Evolutionary conservation across 2,113 vertebrate genomes (phyloP), one percentile per base, ranked within the genome.

Genomic region (Coregonus clupeaformis): DNA sequence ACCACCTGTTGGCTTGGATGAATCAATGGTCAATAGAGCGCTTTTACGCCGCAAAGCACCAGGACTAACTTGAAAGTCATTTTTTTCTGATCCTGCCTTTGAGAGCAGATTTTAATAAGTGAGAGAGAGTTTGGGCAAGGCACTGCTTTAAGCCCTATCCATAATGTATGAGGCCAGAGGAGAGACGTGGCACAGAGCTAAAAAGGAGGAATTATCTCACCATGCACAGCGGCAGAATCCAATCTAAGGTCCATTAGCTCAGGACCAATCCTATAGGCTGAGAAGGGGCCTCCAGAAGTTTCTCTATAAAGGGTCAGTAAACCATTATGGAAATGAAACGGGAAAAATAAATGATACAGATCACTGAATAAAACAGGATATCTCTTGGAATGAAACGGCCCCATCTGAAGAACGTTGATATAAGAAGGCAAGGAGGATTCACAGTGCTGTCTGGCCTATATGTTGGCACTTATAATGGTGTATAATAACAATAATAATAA

Each of bases 271-370:
- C 91, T 90, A 91, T 83, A 89, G 84, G 82, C 85, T 87, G 86
- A 91, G 89, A 88, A 80, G 87, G 20, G 42, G 82, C 87, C 86
- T 88, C 85, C 86, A 87, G 90, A 90, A 85, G 87, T 87, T 89
- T 91, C 49, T 52, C 87, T 86, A 90, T 90, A 84, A 87, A 78
- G 70, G 76, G 84, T 89, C 85, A 79, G 89, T 87, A 92, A 91
- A 86, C 89, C 90, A 93, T 93, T 92, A 93, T 93, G 91, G 91
- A 92, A 91, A 93, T 93, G 87, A 92, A 91, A 89, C 80, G 77
- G 88, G 87, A 91, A 86, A 88, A 89, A 89, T 90, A 84, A 86
- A 89, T 59, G 83, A 89, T 89, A 91, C 82, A 88, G 84, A 92
- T 88, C 85, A 86, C 81, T 77, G 80, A 55, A 71, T 79, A 84